Evolutionary conservation across 2,797 vertebrate species (phyloP).

Genomic region (Squalus acanthias): DNA sequence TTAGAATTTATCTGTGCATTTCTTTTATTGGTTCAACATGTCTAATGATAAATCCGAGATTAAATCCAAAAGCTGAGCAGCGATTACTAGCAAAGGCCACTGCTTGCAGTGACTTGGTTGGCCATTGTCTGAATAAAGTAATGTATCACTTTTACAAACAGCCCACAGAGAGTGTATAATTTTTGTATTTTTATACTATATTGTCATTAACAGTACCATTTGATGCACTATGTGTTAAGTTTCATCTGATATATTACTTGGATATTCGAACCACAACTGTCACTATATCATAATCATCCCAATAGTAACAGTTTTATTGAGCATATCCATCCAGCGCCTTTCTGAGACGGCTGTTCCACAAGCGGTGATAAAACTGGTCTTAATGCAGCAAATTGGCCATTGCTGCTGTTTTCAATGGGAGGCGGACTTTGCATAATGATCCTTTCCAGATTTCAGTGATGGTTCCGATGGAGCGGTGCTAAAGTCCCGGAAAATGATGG

Average conservation of each 20-base stretch:
- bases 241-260: neutral
- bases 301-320: neutral
- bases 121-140: neutral
- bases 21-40: neutral
- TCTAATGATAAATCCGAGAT: neutral
- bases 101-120: neutral
- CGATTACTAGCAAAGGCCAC: neutral
- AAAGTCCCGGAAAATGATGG: neutral
- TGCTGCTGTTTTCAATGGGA: neutral
- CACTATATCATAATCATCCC: neutral
- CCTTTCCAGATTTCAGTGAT: neutral
- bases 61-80: neutral
- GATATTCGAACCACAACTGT: neutral
- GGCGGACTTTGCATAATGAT: neutral
- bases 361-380: neutral
- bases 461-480: neutral
- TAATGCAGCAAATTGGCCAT: neutral
- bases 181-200: neutral
- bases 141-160: neutral
- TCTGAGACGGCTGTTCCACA: neutral
- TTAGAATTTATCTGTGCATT: neutral
- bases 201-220: neutral
- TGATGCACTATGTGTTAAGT: neutral
- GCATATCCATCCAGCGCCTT: neutral
- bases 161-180: neutral